phyloP scores from a whole-genome alignment of 2,113 vertebrate genomes.

The Psammodynastes pulverulentus region DNA sequence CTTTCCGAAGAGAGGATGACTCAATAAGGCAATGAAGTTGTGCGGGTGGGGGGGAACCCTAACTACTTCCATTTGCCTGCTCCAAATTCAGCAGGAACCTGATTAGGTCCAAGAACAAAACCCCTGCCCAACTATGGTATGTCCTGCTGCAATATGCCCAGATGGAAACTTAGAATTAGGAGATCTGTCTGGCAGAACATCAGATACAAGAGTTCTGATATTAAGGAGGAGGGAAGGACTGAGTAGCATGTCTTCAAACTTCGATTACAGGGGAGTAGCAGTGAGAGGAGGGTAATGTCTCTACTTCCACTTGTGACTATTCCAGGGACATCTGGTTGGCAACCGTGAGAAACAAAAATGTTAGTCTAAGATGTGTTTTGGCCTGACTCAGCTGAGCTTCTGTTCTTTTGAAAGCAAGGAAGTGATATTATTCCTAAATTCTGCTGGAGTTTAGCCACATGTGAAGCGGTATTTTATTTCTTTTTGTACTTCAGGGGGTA shows the following conservation, averaged over 20 bases:
- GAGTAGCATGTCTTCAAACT: background rate
- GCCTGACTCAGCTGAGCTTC: background rate
- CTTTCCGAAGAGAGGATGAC: too few species aligned
- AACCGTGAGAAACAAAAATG: background rate
- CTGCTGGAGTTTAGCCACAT: background rate
- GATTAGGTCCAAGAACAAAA: background rate
- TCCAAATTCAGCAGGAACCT: background rate
- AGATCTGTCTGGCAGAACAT: background rate
- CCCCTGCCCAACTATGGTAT: background rate
- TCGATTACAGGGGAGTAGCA: background rate
- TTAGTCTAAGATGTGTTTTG: background rate
- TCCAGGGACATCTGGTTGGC: background rate
- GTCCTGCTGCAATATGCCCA: background rate
- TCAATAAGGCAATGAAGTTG: background rate
- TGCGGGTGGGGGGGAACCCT: accelerated
- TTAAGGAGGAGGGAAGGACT: background rate
- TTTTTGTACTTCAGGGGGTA: background rate
- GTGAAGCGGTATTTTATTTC: background rate
- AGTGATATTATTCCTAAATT: background rate
- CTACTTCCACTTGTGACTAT: background rate
- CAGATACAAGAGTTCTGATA: background rate
- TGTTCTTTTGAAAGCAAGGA: background rate
- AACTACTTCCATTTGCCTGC: background rate
- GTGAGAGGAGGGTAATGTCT: background rate
- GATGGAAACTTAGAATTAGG: background rate